Evolutionary conservation across 2,113 vertebrate species (phyloP).

Genomic region (Synchiropus splendidus): DNA sequence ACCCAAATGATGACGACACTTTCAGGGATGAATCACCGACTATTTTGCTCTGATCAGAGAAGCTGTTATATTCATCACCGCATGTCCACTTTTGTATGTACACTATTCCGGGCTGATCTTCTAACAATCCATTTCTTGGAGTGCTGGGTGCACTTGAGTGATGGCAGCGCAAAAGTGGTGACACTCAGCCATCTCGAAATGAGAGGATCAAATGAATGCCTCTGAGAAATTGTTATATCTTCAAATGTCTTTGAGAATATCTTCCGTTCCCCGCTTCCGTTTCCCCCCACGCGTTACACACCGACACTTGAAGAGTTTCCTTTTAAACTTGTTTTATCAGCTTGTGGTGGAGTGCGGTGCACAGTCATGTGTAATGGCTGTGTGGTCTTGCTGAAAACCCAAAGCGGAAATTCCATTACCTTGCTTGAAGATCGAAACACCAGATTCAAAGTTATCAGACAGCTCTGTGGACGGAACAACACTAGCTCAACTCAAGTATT

Average conservation of each 20-base stretch:
- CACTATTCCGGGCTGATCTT: slow-evolving; percentile 33
- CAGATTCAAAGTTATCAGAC: slow-evolving; percentile 36
- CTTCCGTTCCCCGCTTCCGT: slow-evolving; percentile 26
- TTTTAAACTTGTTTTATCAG: slow-evolving; percentile 57
- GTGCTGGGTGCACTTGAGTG: slow-evolving; percentile 56
- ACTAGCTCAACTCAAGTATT: slow-evolving; percentile 16
- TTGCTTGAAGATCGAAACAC: slow-evolving; percentile 37
- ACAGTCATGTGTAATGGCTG: slow-evolving; percentile 49
- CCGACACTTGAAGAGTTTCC: slow-evolving; percentile 41
- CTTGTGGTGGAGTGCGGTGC: slow-evolving; percentile 39
- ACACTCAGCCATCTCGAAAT: slow-evolving; percentile 46
- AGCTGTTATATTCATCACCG: slow-evolving; percentile 25
- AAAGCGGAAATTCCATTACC: slow-evolving; percentile 50
- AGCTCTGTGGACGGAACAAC: slow-evolving; percentile 15
- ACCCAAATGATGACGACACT: too few relatives aligned
- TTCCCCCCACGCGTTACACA: slow-evolving; percentile 30
- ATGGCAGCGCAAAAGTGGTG: slow-evolving; percentile 46
- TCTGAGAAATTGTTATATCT: slow-evolving; percentile 55
- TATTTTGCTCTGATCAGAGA: slow-evolving; percentile 12
- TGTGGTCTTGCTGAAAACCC: slow-evolving; percentile 39
- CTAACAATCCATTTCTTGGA: slow-evolving; percentile 55
- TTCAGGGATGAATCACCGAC: too few relatives aligned
- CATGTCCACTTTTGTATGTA: slow-evolving; percentile 31
- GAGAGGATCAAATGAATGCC: slow-evolving; percentile 58
- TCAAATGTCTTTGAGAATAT: slow-evolving; percentile 56